Conservation (phyloP, 2,888 invertebrate species). For the Conus canariensis region DNA sequence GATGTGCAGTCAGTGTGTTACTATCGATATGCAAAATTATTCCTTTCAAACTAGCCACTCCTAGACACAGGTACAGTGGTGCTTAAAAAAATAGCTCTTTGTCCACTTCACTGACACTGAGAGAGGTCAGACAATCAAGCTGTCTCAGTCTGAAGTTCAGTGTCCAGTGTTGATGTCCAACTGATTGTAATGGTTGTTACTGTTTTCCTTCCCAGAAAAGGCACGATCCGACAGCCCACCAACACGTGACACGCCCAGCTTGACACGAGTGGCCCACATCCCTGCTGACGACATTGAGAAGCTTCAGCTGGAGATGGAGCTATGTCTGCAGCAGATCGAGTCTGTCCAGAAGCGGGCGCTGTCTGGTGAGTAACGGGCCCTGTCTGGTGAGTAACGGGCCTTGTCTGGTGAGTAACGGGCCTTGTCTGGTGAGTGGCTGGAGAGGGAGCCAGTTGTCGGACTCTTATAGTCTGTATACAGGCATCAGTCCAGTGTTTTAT, state of each 20-base stretch:
- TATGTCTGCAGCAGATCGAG: slow-evolving; percentile 68
- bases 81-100: too few species aligned
- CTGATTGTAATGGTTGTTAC: too few species aligned
- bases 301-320: slow-evolving; percentile 69
- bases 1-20: too few species aligned
- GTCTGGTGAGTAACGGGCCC: slow-evolving; percentile 31
- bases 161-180: too few species aligned
- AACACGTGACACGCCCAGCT: slow-evolving; percentile 55
- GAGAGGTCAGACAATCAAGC: too few species aligned
- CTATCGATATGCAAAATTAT: too few species aligned
- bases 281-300: slow-evolving; percentile 64
- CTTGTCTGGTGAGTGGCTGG: neutral
- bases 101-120: too few species aligned
- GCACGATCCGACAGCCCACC: slow-evolving; percentile 66
- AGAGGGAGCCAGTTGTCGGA: neutral
- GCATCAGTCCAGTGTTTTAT: too few species aligned
- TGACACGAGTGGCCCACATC: slow-evolving; percentile 55
- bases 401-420: slow-evolving; percentile 46
- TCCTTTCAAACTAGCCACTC: too few species aligned
- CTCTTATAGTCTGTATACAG: neutral
- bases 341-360: slow-evolving; percentile 65
- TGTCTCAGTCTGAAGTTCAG: too few species aligned
- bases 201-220: too few species aligned
- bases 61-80: too few species aligned
- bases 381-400: slow-evolving; percentile 45